Evolutionary conservation across 1,140 invertebrate species (phyloP), one percentile per base, ranked within the genome.

Genomic region (Drosophila arizonae): DNA sequence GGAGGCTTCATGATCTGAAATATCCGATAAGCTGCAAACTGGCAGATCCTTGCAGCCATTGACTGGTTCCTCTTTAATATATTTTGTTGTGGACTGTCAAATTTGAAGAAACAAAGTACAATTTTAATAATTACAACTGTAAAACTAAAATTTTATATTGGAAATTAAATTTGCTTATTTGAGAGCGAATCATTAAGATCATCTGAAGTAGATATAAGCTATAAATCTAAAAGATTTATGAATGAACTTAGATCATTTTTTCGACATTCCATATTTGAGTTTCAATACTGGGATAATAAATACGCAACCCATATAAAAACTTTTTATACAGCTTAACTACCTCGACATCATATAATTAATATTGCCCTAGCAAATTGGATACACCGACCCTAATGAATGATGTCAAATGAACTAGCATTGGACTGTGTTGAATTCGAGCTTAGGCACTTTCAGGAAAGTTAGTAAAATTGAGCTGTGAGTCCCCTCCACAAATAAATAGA

Each of bases 1-100:
- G 36, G 90, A 90, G n/a, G 81, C 76, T 56, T 91, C 90, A 58
- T 91, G 90, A 90, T 91, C 90, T 74, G 90, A 91, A 76, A 90
- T 88, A 85, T 91, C 90, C 74, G 90, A 90, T 76, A 87, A 78
- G 63, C 89, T 90, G 77, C 79, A 90, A 24, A 91, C 82, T 6
- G 81, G 71, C 54, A 87, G 48, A 57, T 90, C 88, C 60, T 90
- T 90, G 64, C 76, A 81, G 43, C 89, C 90, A 71, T 84, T 74
- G 11, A 90, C 73, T 1, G 90, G 90, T 17, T 91, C 90, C 65
- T 91, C 90, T 61, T 91, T 91, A 24, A 90, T 90, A 13, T 87
- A 90, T 39, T 90, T 88, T 30, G 82, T 89, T 54, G 82, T 88
- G 8, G 85, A 82, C 90, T 91, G 65, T 30, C 28, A 30, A 30